These are phyloP conservation scores for Cataglyphis rosenhaueri DNA, from an alignment of 2,888 invertebrate species.

Conservation along the genomic window DNA sequence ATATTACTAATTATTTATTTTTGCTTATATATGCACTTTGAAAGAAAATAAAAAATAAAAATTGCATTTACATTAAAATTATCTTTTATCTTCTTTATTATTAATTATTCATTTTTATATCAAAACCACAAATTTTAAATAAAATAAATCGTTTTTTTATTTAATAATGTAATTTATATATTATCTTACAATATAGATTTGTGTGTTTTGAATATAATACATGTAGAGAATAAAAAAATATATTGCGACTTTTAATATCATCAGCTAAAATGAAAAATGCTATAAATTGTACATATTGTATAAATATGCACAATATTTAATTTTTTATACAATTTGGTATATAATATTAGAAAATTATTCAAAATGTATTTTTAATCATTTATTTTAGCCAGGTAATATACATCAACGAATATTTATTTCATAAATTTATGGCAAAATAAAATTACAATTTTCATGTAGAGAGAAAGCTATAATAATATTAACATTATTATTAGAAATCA, in stretches of 20 bases:
- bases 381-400: conserved; percentile 37
- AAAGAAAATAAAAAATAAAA: not conserved
- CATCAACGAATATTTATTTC: conserved; percentile 10
- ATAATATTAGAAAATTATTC: not conserved
- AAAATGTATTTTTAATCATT: conserved; percentile 18
- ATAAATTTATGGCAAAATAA: conserved; percentile 52
- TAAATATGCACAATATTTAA: not conserved
- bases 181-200: not conserved
- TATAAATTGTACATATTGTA: not conserved
- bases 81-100: not conserved
- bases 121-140: not conserved
- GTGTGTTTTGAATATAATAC: not conserved
- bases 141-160: not conserved
- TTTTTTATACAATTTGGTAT: not conserved
- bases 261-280: not conserved
- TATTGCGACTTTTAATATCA: not conserved
- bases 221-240: not conserved
- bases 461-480: not conserved
- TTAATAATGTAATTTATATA: not conserved
- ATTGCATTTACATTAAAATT: not conserved
- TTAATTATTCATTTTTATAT: not conserved
- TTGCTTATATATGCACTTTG: not conserved
- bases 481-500: conserved; percentile 13
- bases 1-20: conserved; percentile 19
- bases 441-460: conserved; percentile 45